Evolutionary conservation across 2,797 vertebrate species (phyloP), one percentile per base, ranked within the genome.

Genomic region (Mionectes olivaceus): DNA sequence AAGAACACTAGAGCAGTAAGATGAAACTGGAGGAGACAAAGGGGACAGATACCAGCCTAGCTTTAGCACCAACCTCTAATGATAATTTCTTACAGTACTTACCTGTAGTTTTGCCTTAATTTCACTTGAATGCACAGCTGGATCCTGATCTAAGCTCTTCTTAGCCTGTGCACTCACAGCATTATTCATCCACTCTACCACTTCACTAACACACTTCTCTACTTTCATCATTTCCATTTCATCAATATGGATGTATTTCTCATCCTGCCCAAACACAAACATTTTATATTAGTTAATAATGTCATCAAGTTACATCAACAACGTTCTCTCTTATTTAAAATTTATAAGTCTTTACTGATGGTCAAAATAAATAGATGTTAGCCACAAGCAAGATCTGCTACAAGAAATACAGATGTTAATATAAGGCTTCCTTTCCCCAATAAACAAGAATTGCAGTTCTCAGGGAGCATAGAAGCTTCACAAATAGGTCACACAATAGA

Each of bases 221-320:
- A 98, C 98, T 93, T 98, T 98, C 80, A 97, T 98, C 95, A 99
- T 98, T 94, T 98, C 98, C 76, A 97, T 97, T 81, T 97, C 97
- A 76, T 98, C 98, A 1, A 98, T 98, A 63, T 98, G 98, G 75
- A 96, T 97, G 19, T 98, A 99, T 14, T 97, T 97, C 82, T 98
- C 98, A 96, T 98, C 98, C 98, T 98, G 94, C 67, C 85, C 33
- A 92, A 88, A 79, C 3, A 86, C 28, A 83, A 84, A 60, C 1
- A 5, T 35, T 93, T 69, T 37, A 4, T n/a, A 50, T 87, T 69
- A 56, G 32, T 80, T 53, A 85, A 55, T 39, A 19, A 32, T 6
- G 9, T 10, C 55, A 75, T 43, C 41, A 85, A 47, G 27, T 53
- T 78, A 81, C 32, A 13, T 27, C 30, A 79, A 43, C 39, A 80